Evolutionary conservation across 2,797 vertebrate species (phyloP), one percentile per base, ranked within the genome.

Genomic region (Hypotaenidia philippensis): DNA sequence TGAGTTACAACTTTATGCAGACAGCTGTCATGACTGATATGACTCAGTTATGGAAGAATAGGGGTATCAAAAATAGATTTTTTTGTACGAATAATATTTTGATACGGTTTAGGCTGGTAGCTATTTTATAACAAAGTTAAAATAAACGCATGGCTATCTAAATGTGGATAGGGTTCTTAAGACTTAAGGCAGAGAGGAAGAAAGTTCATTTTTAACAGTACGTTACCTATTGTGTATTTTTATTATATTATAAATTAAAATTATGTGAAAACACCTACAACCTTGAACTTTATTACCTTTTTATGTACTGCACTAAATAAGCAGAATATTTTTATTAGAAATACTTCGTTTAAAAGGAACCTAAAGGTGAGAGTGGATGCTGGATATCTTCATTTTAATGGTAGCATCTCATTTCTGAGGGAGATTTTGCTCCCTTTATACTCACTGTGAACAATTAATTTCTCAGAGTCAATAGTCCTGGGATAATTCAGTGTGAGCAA

Each of bases 161-260:
- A 64, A 60, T 57, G 9, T 71, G 78, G 78, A 78, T 57, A 70
- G 20, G 5, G 5, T 81, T 87, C 72, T 87, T 82, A 72, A 72
- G 61, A 70, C 25, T 45, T 82, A 36, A 68, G 29, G 27, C 25
- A 81, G 45, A 78, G 63, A 85, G 32, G 9, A 89, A 44, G 17
- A 78, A 93, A 57, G n/a, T 81, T 93, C 22, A 81, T 91, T 94
- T 92, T 93, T 70, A 78, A 65, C 34, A 57, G 61, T 59, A 59
- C 23, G 81, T 89, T 44, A 81, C 2, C 2, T 38, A 50, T 91
- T 90, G 50, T 77, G 22, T 41, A 34, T 88, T 96, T 96, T 94
- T 91, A 95, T 83, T 87, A 47, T 81, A 66, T 84, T 91, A 69
- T 93, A 89, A 93, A 91, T 86, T 88, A 88, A 91, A 89, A 83